phyloP scores from a whole-genome alignment of 2,113 vertebrate genomes.

The Barbus barbus region DNA sequence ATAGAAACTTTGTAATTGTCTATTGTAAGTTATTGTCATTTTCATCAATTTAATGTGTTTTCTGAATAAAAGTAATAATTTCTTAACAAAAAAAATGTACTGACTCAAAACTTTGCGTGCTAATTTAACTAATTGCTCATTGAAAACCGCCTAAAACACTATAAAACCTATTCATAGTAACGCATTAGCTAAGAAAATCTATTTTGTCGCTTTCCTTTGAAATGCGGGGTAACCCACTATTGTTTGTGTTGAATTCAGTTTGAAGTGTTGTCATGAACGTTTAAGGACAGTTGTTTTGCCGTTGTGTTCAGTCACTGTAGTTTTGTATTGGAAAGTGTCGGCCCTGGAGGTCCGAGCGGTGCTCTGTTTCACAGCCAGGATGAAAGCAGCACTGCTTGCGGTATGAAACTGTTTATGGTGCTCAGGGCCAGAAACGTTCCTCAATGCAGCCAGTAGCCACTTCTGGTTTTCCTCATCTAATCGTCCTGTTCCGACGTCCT shows the following conservation, averaged over 20 bases:
- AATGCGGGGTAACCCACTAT: background rate
- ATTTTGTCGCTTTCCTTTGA: background rate
- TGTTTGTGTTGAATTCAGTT: no score
- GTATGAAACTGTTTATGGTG: constrained; percentile 37
- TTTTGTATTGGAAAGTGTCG: constrained; percentile 41
- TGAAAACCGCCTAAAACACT: background rate
- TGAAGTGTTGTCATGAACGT: background rate
- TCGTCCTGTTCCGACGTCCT: background rate
- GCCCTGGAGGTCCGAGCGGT: background rate
- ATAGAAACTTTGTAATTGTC: no score
- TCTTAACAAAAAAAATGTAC: no score
- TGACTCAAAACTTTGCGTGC: background rate
- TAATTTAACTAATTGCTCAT: background rate
- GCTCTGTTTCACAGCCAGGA: background rate
- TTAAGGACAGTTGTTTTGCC: background rate
- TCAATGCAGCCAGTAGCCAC: background rate
- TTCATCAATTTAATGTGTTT: no score
- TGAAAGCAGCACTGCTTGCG: background rate
- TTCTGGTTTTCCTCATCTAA: constrained; percentile 48
- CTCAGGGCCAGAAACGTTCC: constrained; percentile 17
- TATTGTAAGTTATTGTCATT: no score
- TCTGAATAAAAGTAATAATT: no score
- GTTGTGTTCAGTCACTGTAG: constrained; percentile 33
- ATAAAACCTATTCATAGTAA: background rate
- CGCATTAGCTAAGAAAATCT: background rate